These are phyloP conservation scores for Neogobius melanostomus DNA, from an alignment of 2,113 vertebrate species.

Conservation along the genomic window DNA sequence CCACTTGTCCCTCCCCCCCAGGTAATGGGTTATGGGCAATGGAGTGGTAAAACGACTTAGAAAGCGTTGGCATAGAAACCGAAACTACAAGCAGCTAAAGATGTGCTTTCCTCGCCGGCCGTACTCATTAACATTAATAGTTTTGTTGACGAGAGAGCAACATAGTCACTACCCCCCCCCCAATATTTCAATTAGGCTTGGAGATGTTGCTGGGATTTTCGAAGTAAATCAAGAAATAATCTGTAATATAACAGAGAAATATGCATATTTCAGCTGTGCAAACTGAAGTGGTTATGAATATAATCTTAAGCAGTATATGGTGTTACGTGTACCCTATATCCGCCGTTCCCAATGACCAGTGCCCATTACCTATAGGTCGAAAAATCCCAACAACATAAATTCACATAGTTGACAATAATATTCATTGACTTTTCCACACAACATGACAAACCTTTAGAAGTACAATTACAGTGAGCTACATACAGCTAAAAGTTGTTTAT, in stretches of 20 bases:
- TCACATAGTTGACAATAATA: no score
- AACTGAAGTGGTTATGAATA: no score
- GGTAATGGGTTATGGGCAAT: slow-evolving; percentile 79
- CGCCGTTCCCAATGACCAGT: no score
- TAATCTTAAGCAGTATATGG: no score
- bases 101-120: background rate
- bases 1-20: slow-evolving; percentile 65
- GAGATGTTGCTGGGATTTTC: background rate
- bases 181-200: background rate
- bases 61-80: background rate
- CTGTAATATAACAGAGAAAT: background rate
- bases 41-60: slow-evolving; percentile 1
- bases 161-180: background rate
- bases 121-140: slow-evolving; percentile 1
- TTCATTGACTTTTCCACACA: no score
- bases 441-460: no score
- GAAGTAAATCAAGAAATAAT: background rate
- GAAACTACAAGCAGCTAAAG: background rate
- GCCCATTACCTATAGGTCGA: no score
- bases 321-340: no score
- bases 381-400: no score
- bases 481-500: no score
- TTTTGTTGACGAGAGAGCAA: background rate
- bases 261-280: no score
- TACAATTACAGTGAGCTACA: no score